Evolutionary conservation across 2,888 invertebrate genomes (phyloP).

Genomic region (Xanthostigma xanthostigma): DNA sequence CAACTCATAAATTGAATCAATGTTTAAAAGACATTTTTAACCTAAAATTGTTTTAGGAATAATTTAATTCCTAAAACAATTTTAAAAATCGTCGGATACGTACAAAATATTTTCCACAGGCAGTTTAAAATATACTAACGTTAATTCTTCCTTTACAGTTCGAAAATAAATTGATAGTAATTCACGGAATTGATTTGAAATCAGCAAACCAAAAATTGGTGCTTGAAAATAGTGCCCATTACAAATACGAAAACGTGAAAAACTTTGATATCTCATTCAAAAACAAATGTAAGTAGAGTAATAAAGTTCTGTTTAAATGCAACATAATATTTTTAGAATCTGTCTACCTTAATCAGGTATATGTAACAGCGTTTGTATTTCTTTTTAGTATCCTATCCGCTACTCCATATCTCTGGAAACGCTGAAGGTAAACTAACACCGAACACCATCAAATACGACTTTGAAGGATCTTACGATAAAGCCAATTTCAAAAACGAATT

Average conservation of each 20-base stretch:
- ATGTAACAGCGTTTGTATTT: background rate
- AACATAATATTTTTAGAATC: no score
- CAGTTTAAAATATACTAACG: background rate
- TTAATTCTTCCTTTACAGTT: conserved; percentile 13
- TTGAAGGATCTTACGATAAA: conserved; percentile 40
- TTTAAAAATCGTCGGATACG: no score
- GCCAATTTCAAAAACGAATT: conserved; percentile 37
- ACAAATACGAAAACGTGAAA: conserved; percentile 23
- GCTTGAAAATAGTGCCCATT: conserved; percentile 30
- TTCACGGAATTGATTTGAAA: conserved; percentile 45
- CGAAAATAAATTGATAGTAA: conserved; percentile 37
- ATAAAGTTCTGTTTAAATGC: background rate
- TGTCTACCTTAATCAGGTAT: no score
- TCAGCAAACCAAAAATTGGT: conserved; percentile 38
- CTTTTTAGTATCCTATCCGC: conserved; percentile 38
- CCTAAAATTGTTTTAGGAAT: no score
- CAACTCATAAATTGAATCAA: no score
- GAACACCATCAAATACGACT: conserved; percentile 38
- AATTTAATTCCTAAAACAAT: no score
- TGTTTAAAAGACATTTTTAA: no score
- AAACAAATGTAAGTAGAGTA: conserved; percentile 26
- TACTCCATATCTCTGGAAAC: conserved; percentile 32
- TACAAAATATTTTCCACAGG: background rate
- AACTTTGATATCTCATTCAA: conserved; percentile 35
- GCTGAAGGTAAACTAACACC: conserved; percentile 41